Evolutionary conservation across 1,140 invertebrate genomes (phyloP).

Genomic region (Apis cerana): DNA sequence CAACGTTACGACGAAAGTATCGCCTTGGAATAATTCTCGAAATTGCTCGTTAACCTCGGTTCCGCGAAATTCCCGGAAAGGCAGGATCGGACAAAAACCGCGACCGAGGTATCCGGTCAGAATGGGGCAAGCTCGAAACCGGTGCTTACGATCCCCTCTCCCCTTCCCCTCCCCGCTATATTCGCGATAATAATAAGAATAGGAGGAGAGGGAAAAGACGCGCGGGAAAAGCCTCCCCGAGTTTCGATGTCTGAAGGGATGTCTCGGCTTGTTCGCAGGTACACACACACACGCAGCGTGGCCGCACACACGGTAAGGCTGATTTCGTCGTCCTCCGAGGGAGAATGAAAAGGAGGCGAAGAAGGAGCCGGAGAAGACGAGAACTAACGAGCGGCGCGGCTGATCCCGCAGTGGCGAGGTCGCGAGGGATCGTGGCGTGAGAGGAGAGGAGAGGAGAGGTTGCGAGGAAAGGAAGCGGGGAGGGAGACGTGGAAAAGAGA

Average conservation of each 20-base stretch:
- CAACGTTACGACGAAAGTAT: too few relatives aligned
- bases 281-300: background rate
- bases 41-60: background rate
- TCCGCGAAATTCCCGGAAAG: background rate
- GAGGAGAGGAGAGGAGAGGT: background rate
- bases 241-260: background rate
- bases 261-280: slow-evolving; percentile 42
- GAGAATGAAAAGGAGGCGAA: slow-evolving; percentile 53
- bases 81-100: background rate
- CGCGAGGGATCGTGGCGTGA: background rate
- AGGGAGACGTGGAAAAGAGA: background rate
- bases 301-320: background rate
- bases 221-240: background rate
- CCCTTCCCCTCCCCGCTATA: too few relatives aligned
- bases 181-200: too few relatives aligned
- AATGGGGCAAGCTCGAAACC: too few relatives aligned
- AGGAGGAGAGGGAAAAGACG: background rate
- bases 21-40: background rate
- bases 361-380: slow-evolving; percentile 43
- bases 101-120: background rate
- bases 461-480: background rate
- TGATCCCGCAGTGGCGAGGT: background rate
- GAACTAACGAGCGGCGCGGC: slow-evolving; percentile 19
- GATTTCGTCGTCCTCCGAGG: slow-evolving; percentile 20
- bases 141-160: background rate